Evolutionary conservation across 2,113 vertebrate species (phyloP), one percentile per base, ranked within the genome.

Genomic region (Serilophus lunatus): DNA sequence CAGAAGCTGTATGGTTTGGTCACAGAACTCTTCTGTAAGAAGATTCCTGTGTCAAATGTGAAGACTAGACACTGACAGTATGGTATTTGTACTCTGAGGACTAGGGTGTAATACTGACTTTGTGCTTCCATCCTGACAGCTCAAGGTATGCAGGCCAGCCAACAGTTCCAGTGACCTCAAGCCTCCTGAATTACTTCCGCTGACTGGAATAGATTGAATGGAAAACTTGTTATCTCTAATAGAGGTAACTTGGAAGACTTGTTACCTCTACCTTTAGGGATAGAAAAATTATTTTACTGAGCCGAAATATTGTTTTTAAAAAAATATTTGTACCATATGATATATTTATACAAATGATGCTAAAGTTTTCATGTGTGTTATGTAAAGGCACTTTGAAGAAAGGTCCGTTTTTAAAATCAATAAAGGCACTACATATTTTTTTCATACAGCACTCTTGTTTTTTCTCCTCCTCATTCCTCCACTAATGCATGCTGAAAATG

Each of bases 371-470:
- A 15, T 47, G 7, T 81, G 9, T 88, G 29, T 86, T 83, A 42
- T 24, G 9, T 77, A 75, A 88, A 86, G 38, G 33, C 64, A 88
- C 29, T 81, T 94, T 86, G 50, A 94, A 71, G 38, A 63, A 80
- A 75, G 11, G 18, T 78, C 50, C 7, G 31, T 83, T 93, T 89
- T 63, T 56, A 36, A 54, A 85, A 88, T 83, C 78, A 97, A 93
- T 97, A 97, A 97, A 97, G 64, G 53, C 95, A 97, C 94, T 94
- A 95, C 92, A 19, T 57, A 12, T 63, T 70, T 81, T 81, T 86
- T 91, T 59, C 63, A 74, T 77, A 38, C 4, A 42, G 19, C 11
- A 8, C 18, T 71, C 24, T 33, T 94, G 9, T 51, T 53, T 88
- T 36, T 56, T 28, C 24, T 6, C 7, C 33, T 14, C 6, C 17